Evolutionary conservation across 2,888 invertebrate genomes (phyloP).

Genomic region (Troides aeacus): DNA sequence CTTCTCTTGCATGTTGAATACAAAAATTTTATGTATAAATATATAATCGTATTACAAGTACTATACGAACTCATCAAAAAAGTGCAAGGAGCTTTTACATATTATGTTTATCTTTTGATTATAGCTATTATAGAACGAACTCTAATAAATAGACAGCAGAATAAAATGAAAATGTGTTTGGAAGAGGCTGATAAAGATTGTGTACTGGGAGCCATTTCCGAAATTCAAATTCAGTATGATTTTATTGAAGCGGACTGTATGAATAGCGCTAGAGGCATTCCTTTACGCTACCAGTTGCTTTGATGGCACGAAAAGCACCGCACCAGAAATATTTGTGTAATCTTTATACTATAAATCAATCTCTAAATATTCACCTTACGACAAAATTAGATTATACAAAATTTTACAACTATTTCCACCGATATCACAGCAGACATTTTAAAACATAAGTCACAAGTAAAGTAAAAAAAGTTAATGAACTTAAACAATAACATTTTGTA

Average conservation of each 20-base stretch:
- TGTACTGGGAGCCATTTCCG: slow-evolving; percentile 16
- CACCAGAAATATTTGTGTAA: background rate
- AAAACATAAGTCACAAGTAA: too few species aligned
- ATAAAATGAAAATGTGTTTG: slow-evolving; percentile 17
- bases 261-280: slow-evolving; percentile 17
- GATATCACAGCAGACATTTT: too few species aligned
- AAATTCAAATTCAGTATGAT: slow-evolving; percentile 26
- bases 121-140: background rate
- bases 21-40: too few species aligned
- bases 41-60: too few species aligned
- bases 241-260: slow-evolving; percentile 16
- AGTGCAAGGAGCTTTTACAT: background rate
- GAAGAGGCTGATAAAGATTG: slow-evolving; percentile 9
- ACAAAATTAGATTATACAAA: too few species aligned
- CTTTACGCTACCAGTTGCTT: slow-evolving; percentile 7
- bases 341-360: background rate
- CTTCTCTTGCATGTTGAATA: too few species aligned
- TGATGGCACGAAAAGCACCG: background rate
- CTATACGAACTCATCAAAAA: too few species aligned
- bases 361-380: too few species aligned
- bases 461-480: too few species aligned
- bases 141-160: background rate
- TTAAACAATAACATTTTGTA: too few species aligned
- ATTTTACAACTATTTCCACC: too few species aligned
- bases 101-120: background rate